Base-by-base conservation (phyloP, 2,888 invertebrate species). In the Galeruca laticollis region DNA sequence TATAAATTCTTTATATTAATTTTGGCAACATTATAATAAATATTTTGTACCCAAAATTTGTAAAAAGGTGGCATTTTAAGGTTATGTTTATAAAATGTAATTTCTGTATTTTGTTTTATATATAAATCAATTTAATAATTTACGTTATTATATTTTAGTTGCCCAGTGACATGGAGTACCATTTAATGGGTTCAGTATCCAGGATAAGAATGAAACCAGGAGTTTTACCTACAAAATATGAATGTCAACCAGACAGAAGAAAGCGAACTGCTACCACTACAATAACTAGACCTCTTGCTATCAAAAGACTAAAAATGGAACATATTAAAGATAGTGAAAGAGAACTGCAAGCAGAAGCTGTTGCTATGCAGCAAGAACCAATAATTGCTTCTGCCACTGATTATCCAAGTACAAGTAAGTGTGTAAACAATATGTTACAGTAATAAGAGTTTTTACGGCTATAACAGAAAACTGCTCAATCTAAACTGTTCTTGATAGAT, bases 131-230 rank as follows among this genome's bases (percentile, higher is more conserved):
- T 35, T 35, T 35, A 35, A 35, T 40, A 40, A 40, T n/a, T 40
- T 40, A n/a, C 0, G 40, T 47, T 15, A 18, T 60, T 15, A 26
- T 60, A 5, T 56, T 60, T 20, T 18, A 60, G 63, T 33, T 63
- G 63, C 63, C 63, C n/a, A 63, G 52, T 20, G 63, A 63, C 33
- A 63, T 63, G 33, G 51, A 63, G 18, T 63, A 63, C 33, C 18
- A 63, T 21, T 31, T 51, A 11, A 63, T 63, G 51, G 63, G 63
- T n/a, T 63, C 33, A 6, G 63, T 63, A 20, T 26, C 33, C n/a
- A 26, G 33, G 18, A 20, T 63, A 49, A 13, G 52, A 15, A 63
- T 63, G 63, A 63, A 37, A 51, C 52, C 51, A 49, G 52, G 52
- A n/a, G 21, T n/a, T 63, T 33, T 33, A n/a, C 63, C 63, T 15